Percentiles rank a stretch among this genome's conserved stretches.
Conservation (phyloP, 2,113 vertebrate genomes). For the Nesoenas mayeri region DNA sequence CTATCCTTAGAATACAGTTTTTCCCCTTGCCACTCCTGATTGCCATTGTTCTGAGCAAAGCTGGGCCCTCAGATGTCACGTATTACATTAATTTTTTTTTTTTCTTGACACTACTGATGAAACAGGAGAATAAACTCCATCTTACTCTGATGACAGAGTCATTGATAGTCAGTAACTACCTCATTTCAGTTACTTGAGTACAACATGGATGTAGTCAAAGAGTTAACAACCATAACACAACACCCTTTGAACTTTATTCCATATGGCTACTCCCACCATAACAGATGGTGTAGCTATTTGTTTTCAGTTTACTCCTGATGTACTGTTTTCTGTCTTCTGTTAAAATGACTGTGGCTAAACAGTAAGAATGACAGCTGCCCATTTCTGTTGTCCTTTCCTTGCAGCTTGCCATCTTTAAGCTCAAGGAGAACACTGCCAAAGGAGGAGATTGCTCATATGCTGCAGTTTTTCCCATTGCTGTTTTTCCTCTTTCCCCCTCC, state of each 20-base stretch:
- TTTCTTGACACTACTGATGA: fast-evolving
- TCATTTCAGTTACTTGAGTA: background rate
- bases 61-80: fast-evolving
- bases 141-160: background rate
- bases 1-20: fast-evolving
- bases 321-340: constrained; percentile 37
- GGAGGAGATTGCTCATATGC: constrained; percentile 36
- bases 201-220: background rate
- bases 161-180: background rate
- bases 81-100: fast-evolving
- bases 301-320: constrained; percentile 24
- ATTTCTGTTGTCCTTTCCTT: constrained; percentile 17
- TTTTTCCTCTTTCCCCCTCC: background rate
- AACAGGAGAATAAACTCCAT: background rate
- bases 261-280: constrained; percentile 59
- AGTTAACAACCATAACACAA: background rate
- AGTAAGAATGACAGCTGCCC: constrained; percentile 41
- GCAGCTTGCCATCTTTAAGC: background rate
- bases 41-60: background rate
- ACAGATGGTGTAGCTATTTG: constrained; percentile 42
- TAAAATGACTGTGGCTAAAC: constrained; percentile 15
- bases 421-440: background rate
- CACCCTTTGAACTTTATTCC: constrained; percentile 32
- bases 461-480: background rate
- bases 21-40: no score